Conservation (phyloP, 2,113 vertebrate species). For the Eubucco bourcierii region DNA sequence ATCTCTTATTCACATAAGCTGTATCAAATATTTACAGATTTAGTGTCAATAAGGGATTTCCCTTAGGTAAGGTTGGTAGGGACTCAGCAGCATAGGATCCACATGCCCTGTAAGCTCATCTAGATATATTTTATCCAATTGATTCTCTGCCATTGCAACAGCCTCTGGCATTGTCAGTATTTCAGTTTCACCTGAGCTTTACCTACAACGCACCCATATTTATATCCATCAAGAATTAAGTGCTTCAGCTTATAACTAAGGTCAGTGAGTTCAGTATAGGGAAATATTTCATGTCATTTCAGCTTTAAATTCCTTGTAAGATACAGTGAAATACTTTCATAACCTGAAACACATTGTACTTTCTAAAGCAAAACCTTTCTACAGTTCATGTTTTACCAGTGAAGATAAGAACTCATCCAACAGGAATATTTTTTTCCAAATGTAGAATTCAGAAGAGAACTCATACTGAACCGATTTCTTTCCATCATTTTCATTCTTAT, state of each 20-base stretch:
- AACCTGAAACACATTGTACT: not conserved
- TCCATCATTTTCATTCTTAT: not conserved
- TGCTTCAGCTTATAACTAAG: constrained; percentile 8
- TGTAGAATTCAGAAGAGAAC: not conserved
- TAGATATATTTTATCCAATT: not conserved
- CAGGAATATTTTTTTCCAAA: not conserved
- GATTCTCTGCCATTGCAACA: not conserved
- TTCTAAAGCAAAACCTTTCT: not conserved
- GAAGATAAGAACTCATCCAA: not conserved
- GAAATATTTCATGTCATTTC: not conserved
- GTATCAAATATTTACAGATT: not conserved
- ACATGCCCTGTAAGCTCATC: not conserved
- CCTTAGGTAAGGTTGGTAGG: not conserved
- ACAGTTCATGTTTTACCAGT: not conserved
- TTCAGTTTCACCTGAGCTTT: constrained; percentile 35
- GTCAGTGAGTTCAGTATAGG: not conserved
- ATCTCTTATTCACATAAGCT: not conserved
- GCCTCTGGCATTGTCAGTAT: not conserved
- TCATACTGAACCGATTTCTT: not conserved
- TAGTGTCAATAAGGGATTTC: not conserved
- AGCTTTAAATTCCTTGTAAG: not conserved
- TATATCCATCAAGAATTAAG: constrained; percentile 17
- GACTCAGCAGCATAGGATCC: not conserved
- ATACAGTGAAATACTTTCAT: not conserved
- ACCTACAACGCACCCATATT: constrained; percentile 15